Base-by-base conservation (phyloP, 2,888 invertebrate species). In the Leptogaster cylindrica region DNA sequence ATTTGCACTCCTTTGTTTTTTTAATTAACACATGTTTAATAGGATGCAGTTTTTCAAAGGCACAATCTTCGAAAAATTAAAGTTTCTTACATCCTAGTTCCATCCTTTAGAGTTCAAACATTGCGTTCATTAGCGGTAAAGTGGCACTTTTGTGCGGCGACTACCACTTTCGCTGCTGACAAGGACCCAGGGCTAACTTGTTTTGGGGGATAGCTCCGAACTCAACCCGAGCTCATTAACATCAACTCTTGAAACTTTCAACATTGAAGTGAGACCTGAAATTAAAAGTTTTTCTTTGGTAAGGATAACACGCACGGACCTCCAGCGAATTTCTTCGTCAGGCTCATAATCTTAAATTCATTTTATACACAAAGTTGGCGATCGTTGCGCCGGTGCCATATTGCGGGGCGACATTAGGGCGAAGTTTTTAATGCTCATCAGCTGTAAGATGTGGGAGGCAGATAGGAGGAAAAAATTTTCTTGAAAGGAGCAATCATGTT, bases 241-340 rank as follows among this genome's bases (percentile, higher is more conserved):
- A 55, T 55, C 39, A 36, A 55, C 55, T 55, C 55, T 55, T 55
- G 55, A 36, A 55, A 55, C 55, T 55, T 55, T 55, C 55, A 55
- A 39, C 55, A 55, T 55, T 55, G 55, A 55, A 55, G 36, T 12
- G 39, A 55, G 18, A 55, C 55, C 55, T 55, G 31, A 55, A 55
- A 55, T 55, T 55, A 55, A 55, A 55, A 55, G 55, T 52, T 52
- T 33, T 52, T 52, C 18, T 31, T 12, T 14, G 16, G 3, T 2
- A 10, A 7, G 33, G 31, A 51, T 14, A 28, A 18, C 50, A 33
- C 55, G 55, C 25, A 55, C 55, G 12, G 39, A 52, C 20, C 36
- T 36, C 23, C 23, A 55, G 31, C 55, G 36, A 36, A 39, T 12
- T 55, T 39, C 39, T 55, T 39, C 25, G 55, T 14, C 33, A 1